phyloP scores from a whole-genome alignment of 1,140 invertebrate species.

The Euura saliciscinereae region DNA sequence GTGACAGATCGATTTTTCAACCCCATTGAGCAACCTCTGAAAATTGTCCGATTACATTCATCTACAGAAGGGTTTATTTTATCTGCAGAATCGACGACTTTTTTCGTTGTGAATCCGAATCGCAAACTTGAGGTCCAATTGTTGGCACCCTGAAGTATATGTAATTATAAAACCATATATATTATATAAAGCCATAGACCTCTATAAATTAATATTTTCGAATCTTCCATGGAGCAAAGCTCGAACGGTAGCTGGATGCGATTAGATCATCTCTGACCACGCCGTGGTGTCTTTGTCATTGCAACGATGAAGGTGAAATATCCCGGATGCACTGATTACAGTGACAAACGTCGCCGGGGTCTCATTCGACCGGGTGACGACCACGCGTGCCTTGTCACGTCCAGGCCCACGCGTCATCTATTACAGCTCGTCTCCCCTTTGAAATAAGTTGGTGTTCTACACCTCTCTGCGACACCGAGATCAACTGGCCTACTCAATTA shows the following conservation, averaged over 20 bases:
- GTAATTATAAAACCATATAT: too few relatives aligned
- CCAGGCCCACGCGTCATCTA: slow-evolving; percentile 43
- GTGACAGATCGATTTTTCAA: too few relatives aligned
- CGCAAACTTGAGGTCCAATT: too few relatives aligned
- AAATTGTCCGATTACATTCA: too few relatives aligned
- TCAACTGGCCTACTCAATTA: background rate
- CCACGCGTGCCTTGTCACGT: slow-evolving; percentile 42
- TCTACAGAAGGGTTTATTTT: too few relatives aligned
- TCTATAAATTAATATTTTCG: too few relatives aligned
- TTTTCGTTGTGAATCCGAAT: too few relatives aligned
- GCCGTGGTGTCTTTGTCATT: background rate
- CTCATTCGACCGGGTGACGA: slow-evolving; percentile 27
- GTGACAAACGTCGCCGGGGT: slow-evolving; percentile 24
- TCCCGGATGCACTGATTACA: slow-evolving; percentile 1
- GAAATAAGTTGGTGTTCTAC: background rate
- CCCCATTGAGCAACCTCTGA: too few relatives aligned
- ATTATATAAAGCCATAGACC: too few relatives aligned
- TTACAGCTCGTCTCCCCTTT: slow-evolving; percentile 25
- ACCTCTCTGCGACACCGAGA: background rate
- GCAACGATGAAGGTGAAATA: background rate
- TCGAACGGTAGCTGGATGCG: background rate
- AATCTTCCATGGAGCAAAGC: too few relatives aligned
- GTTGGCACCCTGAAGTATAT: too few relatives aligned
- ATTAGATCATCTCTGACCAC: slow-evolving; percentile 4
- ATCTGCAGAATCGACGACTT: too few relatives aligned